Conservation (phyloP, 2,113 vertebrate genomes). For the Physeter macrocephalus region DNA sequence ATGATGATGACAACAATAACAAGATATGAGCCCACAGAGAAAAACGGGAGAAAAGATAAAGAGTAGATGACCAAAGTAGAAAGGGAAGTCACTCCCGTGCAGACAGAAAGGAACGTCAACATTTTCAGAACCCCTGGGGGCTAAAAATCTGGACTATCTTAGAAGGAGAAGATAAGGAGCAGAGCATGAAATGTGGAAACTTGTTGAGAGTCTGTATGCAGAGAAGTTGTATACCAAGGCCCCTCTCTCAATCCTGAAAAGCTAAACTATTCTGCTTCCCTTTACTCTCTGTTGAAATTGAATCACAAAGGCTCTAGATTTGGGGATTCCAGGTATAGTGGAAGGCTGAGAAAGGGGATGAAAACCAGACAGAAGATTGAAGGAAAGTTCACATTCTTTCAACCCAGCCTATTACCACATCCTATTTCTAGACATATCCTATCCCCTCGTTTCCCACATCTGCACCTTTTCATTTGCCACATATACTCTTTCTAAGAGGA, state of each 20-base stretch:
- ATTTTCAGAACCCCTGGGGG: not conserved
- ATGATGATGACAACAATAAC: not conserved
- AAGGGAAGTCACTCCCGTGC: not conserved
- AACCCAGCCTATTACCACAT: not conserved
- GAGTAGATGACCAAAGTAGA: not conserved
- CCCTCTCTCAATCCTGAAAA: not conserved
- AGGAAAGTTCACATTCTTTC: not conserved
- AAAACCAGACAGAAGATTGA: not conserved
- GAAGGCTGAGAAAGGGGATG: not conserved
- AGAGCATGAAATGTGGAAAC: not conserved
- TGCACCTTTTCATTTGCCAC: not conserved
- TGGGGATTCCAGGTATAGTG: not conserved
- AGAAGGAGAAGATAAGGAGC: not conserved
- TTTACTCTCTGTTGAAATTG: not conserved
- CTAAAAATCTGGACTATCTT: not conserved
- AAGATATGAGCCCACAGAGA: not conserved
- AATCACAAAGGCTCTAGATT: not conserved
- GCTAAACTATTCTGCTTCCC: not conserved
- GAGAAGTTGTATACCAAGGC: not conserved
- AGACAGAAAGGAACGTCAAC: not conserved
- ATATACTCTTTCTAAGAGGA: not conserved
- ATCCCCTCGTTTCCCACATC: not conserved
- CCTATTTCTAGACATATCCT: not conserved
- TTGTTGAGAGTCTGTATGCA: not conserved
- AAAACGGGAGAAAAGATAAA: not conserved